These are phyloP conservation scores for Tachysurus fulvidraco DNA, from an alignment of 2,113 vertebrate genomes.

Conservation along the genomic window DNA sequence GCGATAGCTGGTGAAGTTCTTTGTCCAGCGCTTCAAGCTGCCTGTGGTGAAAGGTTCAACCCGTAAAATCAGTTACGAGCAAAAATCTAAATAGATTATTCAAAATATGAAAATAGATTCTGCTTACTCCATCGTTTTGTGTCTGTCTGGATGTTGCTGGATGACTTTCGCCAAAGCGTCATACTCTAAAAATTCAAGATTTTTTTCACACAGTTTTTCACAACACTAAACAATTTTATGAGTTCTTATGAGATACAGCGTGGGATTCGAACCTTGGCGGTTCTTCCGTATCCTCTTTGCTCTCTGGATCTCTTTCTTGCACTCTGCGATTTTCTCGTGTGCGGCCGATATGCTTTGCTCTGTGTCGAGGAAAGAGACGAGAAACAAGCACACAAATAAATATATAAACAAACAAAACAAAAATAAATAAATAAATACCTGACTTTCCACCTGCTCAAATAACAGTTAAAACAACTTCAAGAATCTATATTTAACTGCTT, in stretches of 20 bases:
- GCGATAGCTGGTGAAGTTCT: conserved; percentile 93
- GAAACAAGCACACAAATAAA: conserved; percentile 22
- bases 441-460: not conserved
- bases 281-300: conserved; percentile 98
- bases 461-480: not conserved
- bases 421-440: not conserved
- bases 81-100: not conserved
- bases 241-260: not conserved
- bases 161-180: conserved; percentile 98
- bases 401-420: no score
- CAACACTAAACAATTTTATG: not conserved
- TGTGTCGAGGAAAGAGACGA: conserved; percentile 56
- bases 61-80: not conserved
- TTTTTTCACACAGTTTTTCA: not conserved
- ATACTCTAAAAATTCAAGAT: conserved; percentile 79
- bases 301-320: conserved; percentile 96
- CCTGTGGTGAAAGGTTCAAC: conserved; percentile 65
- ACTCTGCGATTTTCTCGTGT: conserved; percentile 95
- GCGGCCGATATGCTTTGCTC: conserved; percentile 91
- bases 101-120: not conserved
- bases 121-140: conserved; percentile 94
- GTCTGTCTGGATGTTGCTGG: conserved; percentile 94
- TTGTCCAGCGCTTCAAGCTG: conserved; percentile 93
- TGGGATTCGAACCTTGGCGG: conserved; percentile 84
- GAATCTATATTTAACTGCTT: not conserved